Percentiles rank a stretch among this genome's conserved stretches.
These are phyloP conservation scores for Anguilla rostrata DNA, from an alignment of 2,113 vertebrate species.

Conservation along the genomic window DNA sequence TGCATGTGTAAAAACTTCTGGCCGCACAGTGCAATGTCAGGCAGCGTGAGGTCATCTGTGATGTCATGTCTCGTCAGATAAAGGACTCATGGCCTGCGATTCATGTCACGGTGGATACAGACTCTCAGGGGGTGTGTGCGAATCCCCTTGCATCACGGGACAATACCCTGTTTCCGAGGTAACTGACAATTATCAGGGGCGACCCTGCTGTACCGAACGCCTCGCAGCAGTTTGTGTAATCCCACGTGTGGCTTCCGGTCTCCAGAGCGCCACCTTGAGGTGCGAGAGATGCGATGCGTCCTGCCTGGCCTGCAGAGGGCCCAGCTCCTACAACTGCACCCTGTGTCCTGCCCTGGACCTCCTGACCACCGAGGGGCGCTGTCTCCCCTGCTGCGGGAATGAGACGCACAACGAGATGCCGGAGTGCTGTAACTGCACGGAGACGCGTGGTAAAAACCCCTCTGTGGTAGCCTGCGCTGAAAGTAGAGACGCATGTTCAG, in stretches of 20 bases:
- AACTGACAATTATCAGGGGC: conserved; percentile 23
- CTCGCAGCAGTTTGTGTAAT: neutral
- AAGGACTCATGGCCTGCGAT: conserved; percentile 66
- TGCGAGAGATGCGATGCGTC: conserved; percentile 78
- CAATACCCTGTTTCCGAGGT: conserved; percentile 75
- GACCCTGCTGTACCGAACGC: neutral
- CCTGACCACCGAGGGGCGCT: conserved; percentile 77
- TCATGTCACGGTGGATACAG: conserved; percentile 80
- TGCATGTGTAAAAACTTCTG: neutral
- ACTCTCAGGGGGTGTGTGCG: conserved; percentile 68
- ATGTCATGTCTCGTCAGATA: conserved; percentile 59
- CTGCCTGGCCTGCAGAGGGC: conserved; percentile 84
- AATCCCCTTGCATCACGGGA: conserved; percentile 70
- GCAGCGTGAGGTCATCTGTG: neutral
- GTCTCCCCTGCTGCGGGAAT: conserved; percentile 79
- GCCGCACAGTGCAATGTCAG: neutral
- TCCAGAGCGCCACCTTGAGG: conserved; percentile 42
- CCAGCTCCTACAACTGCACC: conserved; percentile 76
- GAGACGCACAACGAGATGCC: conserved; percentile 24
- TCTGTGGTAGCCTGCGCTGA: neutral
- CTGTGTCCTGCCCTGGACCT: conserved; percentile 69
- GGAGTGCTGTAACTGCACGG: conserved; percentile 83
- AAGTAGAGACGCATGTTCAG: neutral
- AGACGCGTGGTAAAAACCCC: conserved; percentile 64
- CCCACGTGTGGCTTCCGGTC: neutral